Base-by-base conservation (phyloP, 2,113 vertebrate genomes). In the Laterallus jamaicensis region DNA sequence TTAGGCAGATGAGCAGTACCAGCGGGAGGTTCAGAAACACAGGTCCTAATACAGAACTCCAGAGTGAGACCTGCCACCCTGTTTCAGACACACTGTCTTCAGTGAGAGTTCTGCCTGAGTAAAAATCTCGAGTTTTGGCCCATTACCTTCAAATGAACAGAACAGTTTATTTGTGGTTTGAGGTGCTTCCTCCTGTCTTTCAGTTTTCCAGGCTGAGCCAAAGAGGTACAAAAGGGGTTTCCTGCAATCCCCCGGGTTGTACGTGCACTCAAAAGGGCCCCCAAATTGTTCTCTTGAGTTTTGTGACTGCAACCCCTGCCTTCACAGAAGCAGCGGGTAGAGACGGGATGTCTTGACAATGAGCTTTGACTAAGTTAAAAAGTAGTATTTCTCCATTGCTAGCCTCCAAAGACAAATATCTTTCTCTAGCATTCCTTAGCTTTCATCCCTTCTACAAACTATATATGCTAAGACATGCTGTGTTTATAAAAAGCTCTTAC, bases 71-170 rank as follows among this genome's bases (percentile, higher is more conserved):
- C 44, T 49, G 40, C 49, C 4, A 9, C 62, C 83, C 37, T 69
- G 73, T 88, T 82, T 79, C 90, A 92, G 83, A 81, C 74, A 93
- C 66, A 69, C 66, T 89, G 66, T n/a, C n/a, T 93, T 94, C 79
- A 71, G 60, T 54, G 52, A 93, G 82, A 86, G 73, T 60, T 94
- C 88, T 84, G 80, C 77, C 77, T 75, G 40, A 96, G 83, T 71
- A 42, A 93, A 90, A 90, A 68, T 35, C 84, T 63, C 11, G 44
- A 49, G 92, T 55, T 93, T 93, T 94, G 92, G 90, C 74, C 83
- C 88, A 95, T 84, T 96, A 92, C 93, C 69, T 83, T 93, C 77
- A 93, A 92, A 86, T 84, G 86, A 92, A 95, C 76, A 93, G 95
- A 90, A 83, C 12, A 44, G 86, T 96, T 96, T 93, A 93, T 87